phyloP scores from a whole-genome alignment of 2,888 invertebrate species.

The Troilus luridus region DNA sequence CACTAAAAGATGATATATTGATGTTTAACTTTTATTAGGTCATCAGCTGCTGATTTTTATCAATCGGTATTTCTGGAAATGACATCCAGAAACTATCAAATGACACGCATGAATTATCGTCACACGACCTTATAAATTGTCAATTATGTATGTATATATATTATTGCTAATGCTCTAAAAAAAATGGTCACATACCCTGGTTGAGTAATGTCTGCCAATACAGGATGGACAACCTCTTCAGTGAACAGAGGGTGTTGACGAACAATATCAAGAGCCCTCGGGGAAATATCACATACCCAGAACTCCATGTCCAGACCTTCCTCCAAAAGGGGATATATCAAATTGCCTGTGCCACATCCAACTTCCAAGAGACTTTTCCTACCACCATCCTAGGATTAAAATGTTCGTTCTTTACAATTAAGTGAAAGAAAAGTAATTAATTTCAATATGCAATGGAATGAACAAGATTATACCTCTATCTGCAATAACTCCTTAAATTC shows the following conservation, averaged over 20 bases:
- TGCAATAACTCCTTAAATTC: slow-evolving; percentile 89
- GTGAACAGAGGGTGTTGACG: slow-evolving; percentile 79
- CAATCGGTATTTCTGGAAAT: background rate
- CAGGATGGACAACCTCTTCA: slow-evolving; percentile 78
- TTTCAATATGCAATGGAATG: background rate
- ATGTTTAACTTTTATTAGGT: no score
- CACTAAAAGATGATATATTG: no score
- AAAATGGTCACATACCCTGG: slow-evolving; percentile 68
- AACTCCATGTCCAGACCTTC: slow-evolving; percentile 80
- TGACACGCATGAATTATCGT: slow-evolving; percentile 43
- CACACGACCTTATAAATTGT: background rate
- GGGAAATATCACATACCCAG: slow-evolving; percentile 94
- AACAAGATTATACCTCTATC: slow-evolving; percentile 68
- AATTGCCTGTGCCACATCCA: slow-evolving; percentile 98
- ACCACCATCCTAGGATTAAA: slow-evolving; percentile 21
- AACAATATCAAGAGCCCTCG: slow-evolving; percentile 89
- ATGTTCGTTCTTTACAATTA: background rate
- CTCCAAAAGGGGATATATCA: slow-evolving; percentile 91
- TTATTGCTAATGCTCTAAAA: background rate
- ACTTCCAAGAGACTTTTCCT: slow-evolving; percentile 77
- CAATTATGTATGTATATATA: background rate
- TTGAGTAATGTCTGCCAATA: slow-evolving; percentile 85
- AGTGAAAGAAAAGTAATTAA: background rate
- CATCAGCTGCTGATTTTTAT: background rate
- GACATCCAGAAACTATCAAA: slow-evolving; percentile 1